phyloP scores from a whole-genome alignment of 1,140 invertebrate genomes.

The Popillia japonica region DNA sequence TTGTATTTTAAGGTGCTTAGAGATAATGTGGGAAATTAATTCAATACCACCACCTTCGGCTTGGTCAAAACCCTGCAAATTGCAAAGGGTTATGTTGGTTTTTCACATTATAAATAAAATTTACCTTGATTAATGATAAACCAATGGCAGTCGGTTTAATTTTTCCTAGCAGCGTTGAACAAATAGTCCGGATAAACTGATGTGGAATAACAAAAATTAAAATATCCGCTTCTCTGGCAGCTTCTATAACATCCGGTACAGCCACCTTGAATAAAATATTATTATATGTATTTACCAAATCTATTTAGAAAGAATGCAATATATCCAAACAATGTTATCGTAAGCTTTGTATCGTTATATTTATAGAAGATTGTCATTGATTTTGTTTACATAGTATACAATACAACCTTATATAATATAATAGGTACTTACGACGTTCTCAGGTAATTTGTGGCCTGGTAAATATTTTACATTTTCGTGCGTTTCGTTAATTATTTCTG shows the following conservation, averaged over 20 bases:
- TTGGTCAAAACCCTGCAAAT: conserved; percentile 84
- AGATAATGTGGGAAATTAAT: conserved; percentile 96
- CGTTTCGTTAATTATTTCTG: conserved; percentile 97
- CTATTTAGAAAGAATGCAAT: conserved; percentile 3
- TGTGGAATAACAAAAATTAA: conserved; percentile 97
- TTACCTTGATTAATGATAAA: conserved; percentile 94
- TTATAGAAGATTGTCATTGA: conserved; percentile 32
- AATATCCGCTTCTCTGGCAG: conserved; percentile 92
- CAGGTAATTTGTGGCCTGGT: conserved; percentile 91
- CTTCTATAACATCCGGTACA: conserved; percentile 89
- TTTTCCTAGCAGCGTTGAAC: conserved; percentile 84
- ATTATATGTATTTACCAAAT: not conserved
- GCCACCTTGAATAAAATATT: conserved; percentile 75
- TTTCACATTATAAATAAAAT: conserved; percentile 17
- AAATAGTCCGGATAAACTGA: conserved; percentile 92
- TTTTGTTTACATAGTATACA: conserved; percentile 1
- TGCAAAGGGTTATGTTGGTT: too few relatives aligned
- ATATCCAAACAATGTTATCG: too few relatives aligned
- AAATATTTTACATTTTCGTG: conserved; percentile 99
- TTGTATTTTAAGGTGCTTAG: conserved; percentile 84
- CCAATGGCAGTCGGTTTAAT: conserved; percentile 90
- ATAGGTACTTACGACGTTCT: conserved; percentile 81
- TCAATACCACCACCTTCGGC: conserved; percentile 91
- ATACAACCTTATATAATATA: conserved; percentile 19
- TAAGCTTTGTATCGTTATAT: not conserved